phyloP scores from a whole-genome alignment of 1,140 invertebrate species.

The Ips nitidus region DNA sequence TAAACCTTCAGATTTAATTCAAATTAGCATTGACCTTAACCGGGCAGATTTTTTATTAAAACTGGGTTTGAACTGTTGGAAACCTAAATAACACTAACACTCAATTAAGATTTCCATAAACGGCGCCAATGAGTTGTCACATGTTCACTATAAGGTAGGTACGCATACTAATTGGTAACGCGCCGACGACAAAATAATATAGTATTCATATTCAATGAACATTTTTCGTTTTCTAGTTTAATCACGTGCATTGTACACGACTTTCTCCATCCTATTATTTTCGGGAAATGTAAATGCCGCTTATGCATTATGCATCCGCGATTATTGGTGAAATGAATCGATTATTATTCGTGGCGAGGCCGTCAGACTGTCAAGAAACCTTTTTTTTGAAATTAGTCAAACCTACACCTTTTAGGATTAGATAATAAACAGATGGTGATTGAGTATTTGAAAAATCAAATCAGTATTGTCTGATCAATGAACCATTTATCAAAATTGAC shows the following conservation, averaged over 20 bases:
- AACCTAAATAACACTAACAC: not conserved
- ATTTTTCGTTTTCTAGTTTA: slow-evolving; percentile 2
- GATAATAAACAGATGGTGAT: no score
- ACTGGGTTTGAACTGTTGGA: no score
- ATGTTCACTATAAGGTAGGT: not conserved
- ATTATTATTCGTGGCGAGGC: not conserved
- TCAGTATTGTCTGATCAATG: no score
- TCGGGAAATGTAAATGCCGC: slow-evolving; percentile 5
- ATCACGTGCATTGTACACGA: not conserved
- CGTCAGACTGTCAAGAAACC: not conserved
- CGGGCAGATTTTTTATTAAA: no score
- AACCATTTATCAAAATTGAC: no score
- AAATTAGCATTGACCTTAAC: no score
- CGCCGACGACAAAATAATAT: not conserved
- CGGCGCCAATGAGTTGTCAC: not conserved
- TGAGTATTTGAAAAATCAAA: no score
- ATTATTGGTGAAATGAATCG: slow-evolving; percentile 2
- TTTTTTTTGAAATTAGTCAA: not conserved
- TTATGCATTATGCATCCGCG: slow-evolving; percentile 1
- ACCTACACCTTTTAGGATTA: no score
- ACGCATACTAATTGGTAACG: slow-evolving; percentile 9
- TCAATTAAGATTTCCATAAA: not conserved
- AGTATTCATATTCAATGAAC: not conserved
- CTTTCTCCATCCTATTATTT: slow-evolving; percentile 10
- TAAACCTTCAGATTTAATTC: no score